Evolutionary conservation across 2,797 vertebrate species (phyloP).

Genomic region (Masticophis lateralis): DNA sequence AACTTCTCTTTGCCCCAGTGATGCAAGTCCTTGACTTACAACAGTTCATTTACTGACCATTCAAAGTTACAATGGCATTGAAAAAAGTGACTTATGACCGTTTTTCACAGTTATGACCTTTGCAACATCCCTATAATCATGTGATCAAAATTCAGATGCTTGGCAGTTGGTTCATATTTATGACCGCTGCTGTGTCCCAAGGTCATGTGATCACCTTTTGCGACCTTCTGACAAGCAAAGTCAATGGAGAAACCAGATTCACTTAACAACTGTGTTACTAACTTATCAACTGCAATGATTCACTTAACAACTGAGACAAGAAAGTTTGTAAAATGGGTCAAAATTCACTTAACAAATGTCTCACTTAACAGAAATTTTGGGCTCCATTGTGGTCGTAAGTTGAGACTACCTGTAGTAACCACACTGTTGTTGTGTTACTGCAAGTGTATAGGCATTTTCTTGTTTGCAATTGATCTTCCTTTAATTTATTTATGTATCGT

Average conservation of each 20-base stretch:
- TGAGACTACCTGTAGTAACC: neutral
- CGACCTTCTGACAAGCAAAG: too few relatives aligned
- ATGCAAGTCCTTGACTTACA: neutral
- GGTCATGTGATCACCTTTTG: too few relatives aligned
- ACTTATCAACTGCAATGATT: too few relatives aligned
- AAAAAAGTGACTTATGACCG: neutral
- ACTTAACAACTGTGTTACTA: neutral
- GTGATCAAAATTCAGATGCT: neutral
- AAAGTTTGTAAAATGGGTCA: too few relatives aligned
- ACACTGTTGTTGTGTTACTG: neutral
- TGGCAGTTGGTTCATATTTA: neutral
- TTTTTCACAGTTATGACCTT: neutral
- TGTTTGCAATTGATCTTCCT: neutral
- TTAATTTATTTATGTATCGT: neutral
- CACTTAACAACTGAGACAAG: too few relatives aligned
- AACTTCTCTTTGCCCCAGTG: neutral
- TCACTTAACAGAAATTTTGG: neutral
- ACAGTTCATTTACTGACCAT: neutral
- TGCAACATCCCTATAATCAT: neutral
- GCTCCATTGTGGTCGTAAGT: neutral
- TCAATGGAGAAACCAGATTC: neutral
- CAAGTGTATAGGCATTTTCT: neutral
- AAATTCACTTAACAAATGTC: neutral
- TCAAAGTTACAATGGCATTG: neutral
- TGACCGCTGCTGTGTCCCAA: neutral